Percentiles rank a stretch among this genome's conserved stretches.
phyloP scores from a whole-genome alignment of 1,140 invertebrate genomes.

The Branchinecta lindahli region DNA sequence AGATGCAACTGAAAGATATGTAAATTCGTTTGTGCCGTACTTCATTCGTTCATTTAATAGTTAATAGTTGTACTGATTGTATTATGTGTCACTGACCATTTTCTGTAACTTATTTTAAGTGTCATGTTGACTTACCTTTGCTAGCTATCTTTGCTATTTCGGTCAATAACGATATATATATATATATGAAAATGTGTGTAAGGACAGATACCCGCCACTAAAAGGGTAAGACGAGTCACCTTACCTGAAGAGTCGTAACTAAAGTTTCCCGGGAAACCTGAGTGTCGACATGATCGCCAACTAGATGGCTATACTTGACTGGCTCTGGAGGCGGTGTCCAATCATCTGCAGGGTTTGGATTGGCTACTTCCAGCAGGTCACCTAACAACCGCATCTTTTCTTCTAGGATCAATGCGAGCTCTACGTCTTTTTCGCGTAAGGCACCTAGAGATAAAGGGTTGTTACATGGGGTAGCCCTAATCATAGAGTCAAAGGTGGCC shows the following conservation, averaged over 20 bases:
- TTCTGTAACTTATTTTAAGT: too few relatives aligned
- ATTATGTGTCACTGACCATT: too few relatives aligned
- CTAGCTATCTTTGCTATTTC: too few relatives aligned
- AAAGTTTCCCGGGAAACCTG: slow-evolving; percentile 25
- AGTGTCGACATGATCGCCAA: slow-evolving; percentile 36
- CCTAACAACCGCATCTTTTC: slow-evolving; percentile 72
- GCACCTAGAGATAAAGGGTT: slow-evolving; percentile 35
- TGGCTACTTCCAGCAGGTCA: slow-evolving; percentile 42
- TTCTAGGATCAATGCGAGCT: slow-evolving; percentile 66
- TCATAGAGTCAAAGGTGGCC: too few relatives aligned
- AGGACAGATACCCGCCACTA: too few relatives aligned
- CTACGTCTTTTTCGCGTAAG: slow-evolving; percentile 66
- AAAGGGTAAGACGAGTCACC: neutral
- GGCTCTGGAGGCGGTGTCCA: slow-evolving; percentile 35
- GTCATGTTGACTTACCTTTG: too few relatives aligned
- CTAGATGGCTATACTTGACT: slow-evolving; percentile 41
- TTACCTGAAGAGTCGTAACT: slow-evolving; percentile 21
- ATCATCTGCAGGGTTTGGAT: slow-evolving; percentile 35
- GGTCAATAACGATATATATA: too few relatives aligned
- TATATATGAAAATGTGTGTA: too few relatives aligned
- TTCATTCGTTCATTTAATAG: too few relatives aligned
- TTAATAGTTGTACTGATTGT: too few relatives aligned
- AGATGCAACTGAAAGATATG: slow-evolving; percentile 14
- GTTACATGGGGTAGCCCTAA: too few relatives aligned
- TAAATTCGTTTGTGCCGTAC: too few relatives aligned